Conservation (phyloP, 1,140 invertebrate genomes). For the Leptinotarsa undecemlineata region DNA sequence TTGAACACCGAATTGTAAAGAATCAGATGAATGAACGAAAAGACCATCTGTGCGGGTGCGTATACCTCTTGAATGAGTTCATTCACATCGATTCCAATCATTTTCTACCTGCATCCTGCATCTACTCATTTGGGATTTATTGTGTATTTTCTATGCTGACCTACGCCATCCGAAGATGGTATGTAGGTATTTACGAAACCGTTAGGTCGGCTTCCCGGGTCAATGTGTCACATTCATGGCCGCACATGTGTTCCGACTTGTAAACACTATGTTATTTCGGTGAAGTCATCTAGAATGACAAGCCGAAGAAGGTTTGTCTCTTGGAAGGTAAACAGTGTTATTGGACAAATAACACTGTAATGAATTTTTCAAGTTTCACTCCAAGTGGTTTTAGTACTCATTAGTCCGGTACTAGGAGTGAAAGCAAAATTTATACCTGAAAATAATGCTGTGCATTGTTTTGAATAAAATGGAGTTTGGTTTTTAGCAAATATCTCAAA, state of each 20-base stretch:
- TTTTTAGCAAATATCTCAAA: too few relatives aligned
- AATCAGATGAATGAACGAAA: too few relatives aligned
- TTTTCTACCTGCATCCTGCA: background rate
- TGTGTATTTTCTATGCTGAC: background rate
- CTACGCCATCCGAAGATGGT: background rate
- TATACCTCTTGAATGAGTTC: background rate
- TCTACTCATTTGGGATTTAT: background rate
- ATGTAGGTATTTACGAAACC: conserved; percentile 12
- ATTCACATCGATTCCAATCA: background rate
- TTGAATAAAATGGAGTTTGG: too few relatives aligned
- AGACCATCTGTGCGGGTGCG: too few relatives aligned
- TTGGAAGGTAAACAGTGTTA: background rate
- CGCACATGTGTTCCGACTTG: background rate
- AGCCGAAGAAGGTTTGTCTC: background rate
- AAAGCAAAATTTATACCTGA: too few relatives aligned
- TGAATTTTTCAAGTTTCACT: too few relatives aligned
- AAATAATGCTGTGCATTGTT: too few relatives aligned
- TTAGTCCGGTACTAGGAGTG: too few relatives aligned
- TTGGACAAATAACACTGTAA: too few relatives aligned
- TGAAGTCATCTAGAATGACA: background rate
- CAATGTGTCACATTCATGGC: conserved; percentile 15
- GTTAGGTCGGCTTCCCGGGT: background rate
- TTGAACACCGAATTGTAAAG: too few relatives aligned
- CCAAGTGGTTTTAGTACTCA: too few relatives aligned
- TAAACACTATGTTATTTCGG: conserved; percentile 4